These are phyloP conservation scores for Lasioglossum pauxillum DNA, from an alignment of 2,888 invertebrate genomes.

Conservation along the genomic window DNA sequence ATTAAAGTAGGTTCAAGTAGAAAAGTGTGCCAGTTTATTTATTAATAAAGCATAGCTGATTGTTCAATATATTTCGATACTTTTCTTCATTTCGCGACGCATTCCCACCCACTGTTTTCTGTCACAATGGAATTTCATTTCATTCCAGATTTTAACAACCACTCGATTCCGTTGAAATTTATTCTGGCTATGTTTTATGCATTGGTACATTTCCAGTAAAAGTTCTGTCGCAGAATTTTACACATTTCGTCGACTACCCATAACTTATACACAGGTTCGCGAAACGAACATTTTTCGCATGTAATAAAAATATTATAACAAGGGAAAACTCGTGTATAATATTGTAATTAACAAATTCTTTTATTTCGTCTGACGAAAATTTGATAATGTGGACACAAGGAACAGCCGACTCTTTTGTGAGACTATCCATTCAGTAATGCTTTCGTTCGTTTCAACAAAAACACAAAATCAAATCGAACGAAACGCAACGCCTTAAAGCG, in stretches of 20 bases:
- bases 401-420: not conserved
- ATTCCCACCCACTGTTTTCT: not conserved
- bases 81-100: not conserved
- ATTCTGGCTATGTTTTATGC: not conserved
- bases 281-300: not conserved
- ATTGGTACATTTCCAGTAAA: not conserved
- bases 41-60: too few species aligned
- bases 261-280: not conserved
- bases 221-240: not conserved
- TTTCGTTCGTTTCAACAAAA: not conserved
- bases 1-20: too few species aligned
- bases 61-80: not conserved
- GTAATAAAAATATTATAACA: not conserved
- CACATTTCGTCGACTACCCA: not conserved
- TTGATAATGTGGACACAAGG: too few species aligned
- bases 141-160: not conserved
- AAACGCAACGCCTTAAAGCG: not conserved
- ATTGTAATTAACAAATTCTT: too few species aligned
- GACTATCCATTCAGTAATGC: not conserved
- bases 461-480: not conserved
- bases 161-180: not conserved
- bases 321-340: too few species aligned
- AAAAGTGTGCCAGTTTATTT: too few species aligned
- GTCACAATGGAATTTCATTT: not conserved
- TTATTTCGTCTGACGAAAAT: too few species aligned